Conservation (phyloP, 2,113 vertebrate species). For the Microtus pennsylvanicus region DNA sequence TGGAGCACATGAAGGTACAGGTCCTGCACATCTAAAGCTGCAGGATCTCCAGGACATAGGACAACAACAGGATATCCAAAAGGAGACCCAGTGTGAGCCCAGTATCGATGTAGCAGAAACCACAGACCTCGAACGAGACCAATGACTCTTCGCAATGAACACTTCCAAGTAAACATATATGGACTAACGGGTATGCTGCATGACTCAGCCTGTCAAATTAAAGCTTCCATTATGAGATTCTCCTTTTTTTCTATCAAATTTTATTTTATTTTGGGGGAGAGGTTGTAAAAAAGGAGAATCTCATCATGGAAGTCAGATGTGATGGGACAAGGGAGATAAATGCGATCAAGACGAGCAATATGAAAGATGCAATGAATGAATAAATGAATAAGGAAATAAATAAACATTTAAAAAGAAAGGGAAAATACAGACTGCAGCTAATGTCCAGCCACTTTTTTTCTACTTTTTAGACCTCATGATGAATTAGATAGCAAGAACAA, state of each 20-base stretch:
- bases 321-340: neutral
- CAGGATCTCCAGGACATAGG: neutral
- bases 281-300: neutral
- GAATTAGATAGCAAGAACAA: neutral
- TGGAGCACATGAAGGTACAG: neutral
- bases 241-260: neutral
- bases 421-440: neutral
- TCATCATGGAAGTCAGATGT: no score
- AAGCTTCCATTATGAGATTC: neutral
- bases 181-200: neutral
- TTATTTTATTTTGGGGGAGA: neutral
- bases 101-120: neutral
- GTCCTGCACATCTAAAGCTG: neutral
- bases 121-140: neutral
- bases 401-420: neutral
- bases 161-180: neutral
- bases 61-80: neutral
- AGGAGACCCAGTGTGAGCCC: neutral
- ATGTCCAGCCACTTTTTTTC: neutral
- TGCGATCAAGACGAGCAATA: neutral
- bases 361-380: neutral
- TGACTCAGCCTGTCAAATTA: neutral
- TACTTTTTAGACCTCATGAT: neutral
- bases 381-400: neutral
- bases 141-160: neutral